Evolutionary conservation across 1,140 invertebrate species (phyloP), one percentile per base, ranked within the genome.

Genomic region (Drosophila fuyamai): DNA sequence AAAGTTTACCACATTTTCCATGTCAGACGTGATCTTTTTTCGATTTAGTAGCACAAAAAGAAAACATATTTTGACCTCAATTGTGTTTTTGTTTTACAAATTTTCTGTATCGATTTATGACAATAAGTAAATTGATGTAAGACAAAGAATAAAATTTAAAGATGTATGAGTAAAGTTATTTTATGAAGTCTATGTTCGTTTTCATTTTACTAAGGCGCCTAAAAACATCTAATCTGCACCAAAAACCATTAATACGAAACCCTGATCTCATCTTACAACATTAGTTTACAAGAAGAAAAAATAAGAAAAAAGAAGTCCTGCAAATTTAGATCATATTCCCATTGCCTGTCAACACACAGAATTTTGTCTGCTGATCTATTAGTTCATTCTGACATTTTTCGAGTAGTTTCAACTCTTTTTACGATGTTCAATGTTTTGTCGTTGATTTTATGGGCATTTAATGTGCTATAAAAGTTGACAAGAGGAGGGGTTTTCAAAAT

Each of bases 401-500:
- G 40, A 70, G 46, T 51, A 23, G 47, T 46, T 44, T 43, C 44
- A 57, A 46, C 38, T 55, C 58, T 63, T 63, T 75, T 75, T 75
- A 75, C 48, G 58, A 56, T 75, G 47, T 65, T 58, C 43, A 56
- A 75, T 65, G 71, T 75, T 74, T 50, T 75, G 72, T 75, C 70
- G 44, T 75, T 77, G 67, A 68, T 81, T 76, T 85, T 84, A 85
- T 77, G 78, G 56, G 43, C 79, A 44, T 63, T 84, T 81, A 84
- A 84, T 84, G 81, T 63, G 71, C 35, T 41, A 55, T 38, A 41
- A 41, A 27, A 32, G n/a, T 35, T 27, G 23, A 23, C 23, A 18
- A 13, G 6, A 5, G 9, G 29, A 13, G 38, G 36, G 13, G 14
- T 5, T 38, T 5, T 16, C 8, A 1, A 50, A 12, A n/a, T n/a